Evolutionary conservation across 2,888 invertebrate species (phyloP).

Genomic region (Arge pagana): DNA sequence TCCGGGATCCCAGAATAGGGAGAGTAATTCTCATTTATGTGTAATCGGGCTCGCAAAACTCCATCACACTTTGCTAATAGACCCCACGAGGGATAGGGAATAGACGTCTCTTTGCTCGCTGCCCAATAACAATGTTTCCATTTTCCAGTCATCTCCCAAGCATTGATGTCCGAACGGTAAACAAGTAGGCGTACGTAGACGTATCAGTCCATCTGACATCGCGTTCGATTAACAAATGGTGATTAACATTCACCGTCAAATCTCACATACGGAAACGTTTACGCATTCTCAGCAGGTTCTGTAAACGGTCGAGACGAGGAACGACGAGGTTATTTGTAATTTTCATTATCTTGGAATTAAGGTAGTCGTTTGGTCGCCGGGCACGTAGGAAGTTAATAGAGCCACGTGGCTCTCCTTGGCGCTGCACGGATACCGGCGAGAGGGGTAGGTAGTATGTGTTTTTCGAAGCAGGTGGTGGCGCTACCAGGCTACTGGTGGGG

Average conservation of each 20-base stretch:
- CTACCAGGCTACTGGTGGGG: conserved; percentile 25
- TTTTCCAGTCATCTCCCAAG: conserved; percentile 1
- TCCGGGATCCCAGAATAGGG: conserved; percentile 25
- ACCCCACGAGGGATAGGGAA: conserved; percentile 50
- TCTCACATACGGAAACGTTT: background rate
- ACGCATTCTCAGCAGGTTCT: background rate
- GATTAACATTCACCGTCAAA: too few relatives aligned
- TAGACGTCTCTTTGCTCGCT: conserved; percentile 46
- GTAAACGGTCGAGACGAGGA: background rate
- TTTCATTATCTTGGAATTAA: conserved; percentile 57
- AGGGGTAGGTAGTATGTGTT: conserved; percentile 24
- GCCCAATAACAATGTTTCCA: conserved; percentile 32
- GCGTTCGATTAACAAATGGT: conserved; percentile 1
- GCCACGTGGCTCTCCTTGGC: conserved; percentile 35
- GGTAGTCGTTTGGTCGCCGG: conserved; percentile 52
- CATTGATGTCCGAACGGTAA: background rate
- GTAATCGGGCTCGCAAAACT: conserved; percentile 60
- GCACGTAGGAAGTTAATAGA: conserved; percentile 57
- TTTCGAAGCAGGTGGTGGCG: conserved; percentile 31
- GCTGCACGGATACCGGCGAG: conserved; percentile 11
- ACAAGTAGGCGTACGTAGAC: too few relatives aligned
- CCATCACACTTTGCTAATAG: conserved; percentile 60
- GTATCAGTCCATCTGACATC: background rate
- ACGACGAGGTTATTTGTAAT: conserved; percentile 54
- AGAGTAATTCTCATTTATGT: conserved; percentile 58